Evolutionary conservation across 2,113 vertebrate species (phyloP), one percentile per base, ranked within the genome.

Genomic region (Colistium nudipinnis): DNA sequence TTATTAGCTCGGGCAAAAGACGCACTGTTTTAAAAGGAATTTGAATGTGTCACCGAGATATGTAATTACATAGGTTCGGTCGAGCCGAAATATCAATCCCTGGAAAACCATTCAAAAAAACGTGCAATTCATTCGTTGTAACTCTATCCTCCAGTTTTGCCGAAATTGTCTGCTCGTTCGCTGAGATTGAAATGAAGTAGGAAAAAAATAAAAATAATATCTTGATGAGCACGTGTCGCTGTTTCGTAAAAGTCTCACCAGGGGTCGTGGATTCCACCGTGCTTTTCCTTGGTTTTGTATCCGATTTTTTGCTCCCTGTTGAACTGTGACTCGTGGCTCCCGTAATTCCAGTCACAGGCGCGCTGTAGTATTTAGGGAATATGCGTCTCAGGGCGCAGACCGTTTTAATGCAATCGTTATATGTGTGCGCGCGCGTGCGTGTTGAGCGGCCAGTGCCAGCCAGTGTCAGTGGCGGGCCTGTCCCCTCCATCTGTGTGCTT

Each of bases 401-500:
- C n/a, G 45, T 41, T 74, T 76, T 70, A 67, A 31, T 70, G 56
- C 61, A 12, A 7, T 45, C 16, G 48, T 59, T 74, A 17, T 75
- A 13, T 47, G 54, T 57, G 17, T 61, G 10, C 59, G 20, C 49
- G 68, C 8, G 24, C 10, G 52, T 27, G 51, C 27, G 49, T 67
- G 60, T 82, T 62, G 51, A 54, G 77, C 53, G 82, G 13, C 25
- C 48, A 6, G 24, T 14, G 47, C 22, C 14, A 80, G 75, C 43
- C 38, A n/a, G 20, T 60, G 76, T 76, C 43, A 33, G 74, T 53
- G 61, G 62, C 68, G 28, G 44, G 28, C 31, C 55, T 48, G 71
- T 65, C 56, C 62, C 47, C 66, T 80, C 89, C 87, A 82, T 89
- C 87, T 88, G 86, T 84, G 80, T 73, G 84, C 62, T 87, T 83